Evolutionary conservation across 2,888 invertebrate species (phyloP).

Genomic region (Ochropacha duplaris): DNA sequence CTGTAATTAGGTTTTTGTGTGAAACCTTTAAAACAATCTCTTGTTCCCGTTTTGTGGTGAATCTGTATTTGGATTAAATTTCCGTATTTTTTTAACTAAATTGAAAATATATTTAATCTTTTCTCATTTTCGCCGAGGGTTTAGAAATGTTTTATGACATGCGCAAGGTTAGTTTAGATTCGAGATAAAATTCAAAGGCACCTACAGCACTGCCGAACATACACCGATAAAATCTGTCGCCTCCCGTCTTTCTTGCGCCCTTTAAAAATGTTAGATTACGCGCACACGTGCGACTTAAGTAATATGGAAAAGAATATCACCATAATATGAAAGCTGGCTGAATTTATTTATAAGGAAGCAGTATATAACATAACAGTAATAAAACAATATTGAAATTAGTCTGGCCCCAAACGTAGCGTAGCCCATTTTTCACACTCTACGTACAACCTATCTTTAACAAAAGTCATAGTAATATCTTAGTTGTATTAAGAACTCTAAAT

Average conservation of each 20-base stretch:
- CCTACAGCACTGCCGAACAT: slow-evolving; percentile 33
- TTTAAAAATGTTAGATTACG: slow-evolving; percentile 13
- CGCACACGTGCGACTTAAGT: slow-evolving; percentile 39
- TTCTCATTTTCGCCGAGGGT: background rate
- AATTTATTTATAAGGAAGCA: background rate
- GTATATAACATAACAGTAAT: background rate
- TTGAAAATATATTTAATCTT: background rate
- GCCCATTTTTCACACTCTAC: too few species aligned
- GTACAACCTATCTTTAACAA: too few species aligned
- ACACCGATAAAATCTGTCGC: slow-evolving; percentile 48
- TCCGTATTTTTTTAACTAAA: background rate
- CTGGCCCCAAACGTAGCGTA: too few species aligned
- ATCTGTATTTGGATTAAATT: background rate
- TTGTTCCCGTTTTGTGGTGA: background rate
- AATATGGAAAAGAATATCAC: slow-evolving; percentile 31
- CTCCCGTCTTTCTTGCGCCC: slow-evolving; percentile 27
- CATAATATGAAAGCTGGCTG: slow-evolving; percentile 3
- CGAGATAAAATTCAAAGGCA: slow-evolving; percentile 40
- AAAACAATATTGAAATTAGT: too few species aligned
- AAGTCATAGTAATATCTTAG: too few species aligned
- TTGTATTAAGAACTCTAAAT: too few species aligned
- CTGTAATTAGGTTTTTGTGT: background rate
- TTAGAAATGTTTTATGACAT: slow-evolving; percentile 28
- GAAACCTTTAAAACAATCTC: background rate
- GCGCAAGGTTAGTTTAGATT: slow-evolving; percentile 46